Evolutionary conservation across 2,113 vertebrate species (phyloP).

Genomic region (Cheirogaleus medius): DNA sequence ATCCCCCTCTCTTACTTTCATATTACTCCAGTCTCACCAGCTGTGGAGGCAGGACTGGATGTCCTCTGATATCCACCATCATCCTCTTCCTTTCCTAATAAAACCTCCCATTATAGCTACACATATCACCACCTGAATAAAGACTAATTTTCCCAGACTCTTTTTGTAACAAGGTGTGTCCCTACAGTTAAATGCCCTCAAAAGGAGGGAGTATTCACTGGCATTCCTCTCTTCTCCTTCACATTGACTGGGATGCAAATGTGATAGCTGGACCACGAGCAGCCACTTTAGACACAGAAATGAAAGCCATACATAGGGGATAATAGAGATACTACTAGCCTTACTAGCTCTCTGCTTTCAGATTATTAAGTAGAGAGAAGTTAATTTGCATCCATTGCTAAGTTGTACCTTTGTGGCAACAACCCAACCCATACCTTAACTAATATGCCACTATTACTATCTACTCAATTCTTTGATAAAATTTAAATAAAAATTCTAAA

Average conservation of each 20-base stretch:
- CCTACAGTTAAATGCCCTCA: neutral
- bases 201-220: neutral
- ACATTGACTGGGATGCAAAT: neutral
- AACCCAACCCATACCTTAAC: neutral
- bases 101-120: neutral
- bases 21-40: neutral
- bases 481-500: conserved; percentile 3
- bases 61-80: neutral
- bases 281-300: neutral
- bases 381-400: neutral
- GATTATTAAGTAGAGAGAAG: neutral
- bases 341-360: neutral
- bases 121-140: neutral
- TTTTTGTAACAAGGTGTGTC: neutral
- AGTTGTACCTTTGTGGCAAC: neutral
- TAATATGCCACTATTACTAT: neutral
- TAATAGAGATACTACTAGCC: neutral
- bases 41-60: neutral
- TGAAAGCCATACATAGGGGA: neutral
- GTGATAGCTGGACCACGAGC: neutral
- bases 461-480: neutral
- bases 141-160: neutral
- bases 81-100: neutral
- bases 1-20: neutral
- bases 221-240: neutral